Conservation (phyloP, 2,888 invertebrate genomes). For the Coelopa pilipes region DNA sequence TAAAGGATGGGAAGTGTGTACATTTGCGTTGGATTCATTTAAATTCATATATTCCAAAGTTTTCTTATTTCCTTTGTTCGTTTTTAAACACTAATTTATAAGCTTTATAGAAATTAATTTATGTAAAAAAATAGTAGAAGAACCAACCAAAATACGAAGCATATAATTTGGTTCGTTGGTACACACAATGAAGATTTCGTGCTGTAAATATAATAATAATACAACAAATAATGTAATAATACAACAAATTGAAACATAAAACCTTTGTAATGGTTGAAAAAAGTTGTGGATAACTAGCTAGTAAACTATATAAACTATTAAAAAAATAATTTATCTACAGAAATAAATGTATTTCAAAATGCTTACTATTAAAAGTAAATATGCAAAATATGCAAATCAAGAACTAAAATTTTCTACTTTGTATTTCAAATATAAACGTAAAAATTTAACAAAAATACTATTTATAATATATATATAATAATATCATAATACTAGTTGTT, state of each 20-base stretch:
- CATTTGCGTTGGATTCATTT: neutral
- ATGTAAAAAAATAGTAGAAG: neutral
- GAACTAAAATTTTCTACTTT: slow-evolving; percentile 21
- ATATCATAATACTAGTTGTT: slow-evolving; percentile 3
- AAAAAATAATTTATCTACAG: neutral
- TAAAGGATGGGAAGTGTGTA: neutral
- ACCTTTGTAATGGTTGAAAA: neutral
- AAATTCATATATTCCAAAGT: neutral
- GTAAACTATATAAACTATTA: slow-evolving; percentile 6
- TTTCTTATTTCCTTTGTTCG: neutral
- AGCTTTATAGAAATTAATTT: slow-evolving; percentile 5
- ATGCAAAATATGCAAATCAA: slow-evolving; percentile 6
- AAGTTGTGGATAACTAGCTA: slow-evolving; percentile 11
- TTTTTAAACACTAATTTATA: neutral
- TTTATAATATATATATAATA: neutral
- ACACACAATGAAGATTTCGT: neutral
- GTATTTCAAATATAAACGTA: slow-evolving; percentile 17
- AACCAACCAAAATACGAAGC: neutral
- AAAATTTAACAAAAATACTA: neutral
- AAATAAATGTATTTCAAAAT: slow-evolving; percentile 10
- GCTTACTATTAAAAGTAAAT: neutral
- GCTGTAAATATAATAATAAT: slow-evolving; percentile 14
- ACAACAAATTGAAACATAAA: neutral
- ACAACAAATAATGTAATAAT: neutral
- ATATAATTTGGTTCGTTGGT: neutral